Conservation (phyloP, 2,113 vertebrate genomes). For the Ranitomeya variabilis region DNA sequence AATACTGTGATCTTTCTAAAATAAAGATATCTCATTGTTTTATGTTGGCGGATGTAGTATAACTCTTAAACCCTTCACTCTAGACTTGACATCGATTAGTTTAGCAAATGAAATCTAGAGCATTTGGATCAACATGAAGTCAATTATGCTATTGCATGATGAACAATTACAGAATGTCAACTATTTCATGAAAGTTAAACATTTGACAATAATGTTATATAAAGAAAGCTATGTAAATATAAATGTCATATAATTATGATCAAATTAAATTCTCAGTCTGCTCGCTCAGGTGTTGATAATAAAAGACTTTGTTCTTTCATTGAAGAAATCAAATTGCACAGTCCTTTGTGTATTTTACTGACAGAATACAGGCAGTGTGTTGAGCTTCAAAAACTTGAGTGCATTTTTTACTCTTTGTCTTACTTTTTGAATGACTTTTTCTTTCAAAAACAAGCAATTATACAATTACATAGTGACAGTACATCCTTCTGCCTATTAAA, state of each 20-base stretch:
- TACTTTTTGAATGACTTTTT: too few species aligned
- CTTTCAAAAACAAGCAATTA: too few species aligned
- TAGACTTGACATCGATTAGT: not conserved
- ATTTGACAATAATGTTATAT: not conserved
- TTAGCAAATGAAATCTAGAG: not conserved
- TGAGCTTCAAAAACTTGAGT: not conserved
- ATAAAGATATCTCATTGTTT: slow-evolving; percentile 31
- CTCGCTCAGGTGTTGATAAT: too few species aligned
- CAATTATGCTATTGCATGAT: not conserved
- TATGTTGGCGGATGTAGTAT: not conserved
- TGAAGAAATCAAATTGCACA: not conserved
- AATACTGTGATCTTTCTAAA: slow-evolving; percentile 18
- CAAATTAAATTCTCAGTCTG: not conserved
- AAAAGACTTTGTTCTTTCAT: not conserved
- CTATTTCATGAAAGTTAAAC: not conserved
- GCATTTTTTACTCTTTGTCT: too few species aligned
- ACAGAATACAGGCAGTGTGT: not conserved
- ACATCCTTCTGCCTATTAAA: too few species aligned
- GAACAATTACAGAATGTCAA: not conserved
- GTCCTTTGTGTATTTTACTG: not conserved
- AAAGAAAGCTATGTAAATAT: not conserved
- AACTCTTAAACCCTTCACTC: not conserved
- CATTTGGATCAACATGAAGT: not conserved
- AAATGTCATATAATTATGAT: not conserved
- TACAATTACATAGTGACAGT: too few species aligned